Percentiles rank a stretch among this genome's conserved stretches.
phyloP scores from a whole-genome alignment of 2,888 invertebrate species.

The Erpobdella octoculata region DNA sequence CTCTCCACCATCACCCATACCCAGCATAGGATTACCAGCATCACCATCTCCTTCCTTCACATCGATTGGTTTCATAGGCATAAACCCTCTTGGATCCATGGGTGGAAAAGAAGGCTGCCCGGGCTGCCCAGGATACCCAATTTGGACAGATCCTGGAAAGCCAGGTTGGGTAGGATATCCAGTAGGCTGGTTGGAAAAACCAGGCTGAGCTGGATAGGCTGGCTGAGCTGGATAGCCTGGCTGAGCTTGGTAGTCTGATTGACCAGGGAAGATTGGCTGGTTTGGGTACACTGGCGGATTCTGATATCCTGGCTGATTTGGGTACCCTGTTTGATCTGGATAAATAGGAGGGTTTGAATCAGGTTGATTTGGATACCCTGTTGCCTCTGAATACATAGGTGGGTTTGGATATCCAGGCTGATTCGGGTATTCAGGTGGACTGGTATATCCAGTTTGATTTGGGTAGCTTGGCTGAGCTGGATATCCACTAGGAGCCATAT shows the following conservation, averaged over 20 bases:
- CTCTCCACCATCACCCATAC: not conserved
- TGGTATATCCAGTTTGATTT: not conserved
- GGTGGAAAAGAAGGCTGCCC: not conserved
- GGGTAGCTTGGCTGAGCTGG: not conserved
- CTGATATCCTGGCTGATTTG: constrained; percentile 7
- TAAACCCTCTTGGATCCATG: constrained; percentile 9
- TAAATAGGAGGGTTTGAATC: not conserved
- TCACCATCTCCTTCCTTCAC: constrained; percentile 8
- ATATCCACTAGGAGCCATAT: not conserved
- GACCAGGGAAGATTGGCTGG: constrained; percentile 7
- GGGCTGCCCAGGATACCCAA: constrained; percentile 14
- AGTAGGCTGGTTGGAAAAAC: not conserved
- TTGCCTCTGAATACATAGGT: not conserved
- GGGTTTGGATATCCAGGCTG: constrained; percentile 1
- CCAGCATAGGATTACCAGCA: not conserved
- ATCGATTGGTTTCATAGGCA: constrained; percentile 10
- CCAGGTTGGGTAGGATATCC: not conserved
- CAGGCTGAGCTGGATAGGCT: constrained; percentile 6
- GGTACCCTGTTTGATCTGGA: constrained; percentile 8
- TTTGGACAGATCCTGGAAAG: not conserved
- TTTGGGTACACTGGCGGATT: not conserved
- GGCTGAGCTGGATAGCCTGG: constrained; percentile 20
- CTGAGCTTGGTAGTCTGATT: not conserved
- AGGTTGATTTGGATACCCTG: constrained; percentile 12
- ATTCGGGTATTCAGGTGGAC: not conserved